Conservation (phyloP, 2,113 vertebrate species). For the Sorex fumeus region DNA sequence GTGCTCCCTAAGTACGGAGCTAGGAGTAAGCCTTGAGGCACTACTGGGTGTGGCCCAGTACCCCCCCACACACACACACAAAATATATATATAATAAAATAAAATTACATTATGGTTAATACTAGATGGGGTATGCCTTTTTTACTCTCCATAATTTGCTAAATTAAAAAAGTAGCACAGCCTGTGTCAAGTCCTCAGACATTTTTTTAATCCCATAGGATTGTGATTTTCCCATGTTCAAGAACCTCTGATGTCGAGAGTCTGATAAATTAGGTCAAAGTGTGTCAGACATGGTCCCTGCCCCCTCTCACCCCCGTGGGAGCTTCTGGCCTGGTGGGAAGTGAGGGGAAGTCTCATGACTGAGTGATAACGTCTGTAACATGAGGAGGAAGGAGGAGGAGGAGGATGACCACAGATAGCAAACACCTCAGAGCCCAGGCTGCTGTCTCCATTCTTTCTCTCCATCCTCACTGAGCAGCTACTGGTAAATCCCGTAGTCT, state of each 20-base stretch:
- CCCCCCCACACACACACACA: no score
- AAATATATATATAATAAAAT: no score
- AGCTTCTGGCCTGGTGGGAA: not conserved
- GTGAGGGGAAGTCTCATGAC: no score
- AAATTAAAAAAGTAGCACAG: conserved; percentile 33
- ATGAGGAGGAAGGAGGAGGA: not conserved
- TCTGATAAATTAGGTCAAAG: not conserved
- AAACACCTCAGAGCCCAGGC: not conserved
- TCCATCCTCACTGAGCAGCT: not conserved
- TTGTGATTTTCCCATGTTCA: conserved; percentile 7
- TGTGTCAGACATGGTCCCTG: not conserved
- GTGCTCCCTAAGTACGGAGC: no score
- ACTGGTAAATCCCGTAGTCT: not conserved
- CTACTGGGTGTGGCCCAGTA: no score
- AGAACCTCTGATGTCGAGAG: not conserved
- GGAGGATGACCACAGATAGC: not conserved
- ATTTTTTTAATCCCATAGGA: conserved; percentile 39
- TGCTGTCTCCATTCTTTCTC: not conserved
- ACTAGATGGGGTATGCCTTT: not conserved
- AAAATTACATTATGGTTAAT: not conserved
- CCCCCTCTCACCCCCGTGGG: not conserved
- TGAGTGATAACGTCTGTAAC: not conserved
- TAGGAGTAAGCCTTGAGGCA: no score
- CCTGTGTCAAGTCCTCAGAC: not conserved
- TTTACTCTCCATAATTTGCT: not conserved